Evolutionary conservation across 2,113 vertebrate genomes (phyloP).

Genomic region (Gorsachius goisagi): DNA sequence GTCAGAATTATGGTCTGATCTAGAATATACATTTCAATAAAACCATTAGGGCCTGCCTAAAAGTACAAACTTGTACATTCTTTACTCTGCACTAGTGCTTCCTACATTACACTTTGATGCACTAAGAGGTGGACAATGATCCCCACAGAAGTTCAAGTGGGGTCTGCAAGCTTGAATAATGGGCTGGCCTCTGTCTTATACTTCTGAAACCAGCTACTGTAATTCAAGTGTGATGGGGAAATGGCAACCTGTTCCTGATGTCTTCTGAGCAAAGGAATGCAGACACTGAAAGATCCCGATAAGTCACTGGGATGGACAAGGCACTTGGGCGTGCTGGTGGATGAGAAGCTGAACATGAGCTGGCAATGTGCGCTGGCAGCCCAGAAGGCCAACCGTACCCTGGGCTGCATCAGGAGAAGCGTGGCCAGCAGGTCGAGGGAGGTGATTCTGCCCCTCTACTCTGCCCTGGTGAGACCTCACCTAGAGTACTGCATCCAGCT

Average conservation of each 20-base stretch:
- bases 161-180: not conserved
- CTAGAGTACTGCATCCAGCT: no score
- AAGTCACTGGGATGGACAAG: not conserved
- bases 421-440: no score
- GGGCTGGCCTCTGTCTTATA: not conserved
- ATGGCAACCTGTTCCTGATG: not conserved
- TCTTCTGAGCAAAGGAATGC: not conserved
- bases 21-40: not conserved
- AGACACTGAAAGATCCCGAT: not conserved
- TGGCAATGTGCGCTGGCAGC: no score
- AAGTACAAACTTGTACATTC: not conserved
- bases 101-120: not conserved
- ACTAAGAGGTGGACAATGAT: not conserved
- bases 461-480: no score
- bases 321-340: no score
- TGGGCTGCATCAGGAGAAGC: no score
- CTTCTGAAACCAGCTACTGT: not conserved
- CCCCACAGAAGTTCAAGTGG: not conserved
- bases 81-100: not conserved
- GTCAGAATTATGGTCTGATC: not conserved
- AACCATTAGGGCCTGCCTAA: not conserved
- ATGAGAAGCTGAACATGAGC: no score
- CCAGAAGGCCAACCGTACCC: no score
- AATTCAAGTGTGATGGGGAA: not conserved
- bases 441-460: no score